Base-by-base conservation (phyloP, 2,797 vertebrate genomes). In the Telmatherina bonti region DNA sequence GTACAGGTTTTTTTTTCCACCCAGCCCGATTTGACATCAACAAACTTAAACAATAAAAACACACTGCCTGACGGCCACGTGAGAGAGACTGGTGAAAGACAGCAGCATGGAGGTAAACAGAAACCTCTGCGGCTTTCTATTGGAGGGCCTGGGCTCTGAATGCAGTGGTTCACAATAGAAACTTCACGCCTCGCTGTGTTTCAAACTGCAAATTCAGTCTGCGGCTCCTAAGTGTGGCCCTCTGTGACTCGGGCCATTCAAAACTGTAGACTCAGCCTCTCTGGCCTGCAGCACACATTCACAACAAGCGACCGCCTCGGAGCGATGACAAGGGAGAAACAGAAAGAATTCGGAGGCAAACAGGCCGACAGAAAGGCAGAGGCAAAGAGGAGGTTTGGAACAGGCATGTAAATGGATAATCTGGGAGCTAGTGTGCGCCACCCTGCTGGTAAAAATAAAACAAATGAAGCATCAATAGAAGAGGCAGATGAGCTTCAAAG, bases 181-280 rank as follows among this genome's bases (percentile, higher is more conserved):
- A 67, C 76, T 89, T 91, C 89, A 92, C 72, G 85, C 90, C 83
- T 91, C 82, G 58, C 79, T 87, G 89, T 77, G 79, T 83, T 90
- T 85, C 71, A 90, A 90, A 88, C 85, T 15, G 52, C 72, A 74
- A 47, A 87, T 85, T 86, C 85, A 73, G 83, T 80, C 76, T 54
- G 66, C 84, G 67, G 81, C 79, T 87, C 75, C 85, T 76, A 61
- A 71, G 74, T 79, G 78, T 84, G 86, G 82, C 79, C 78, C 73
- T 88, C 77, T 81, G 43, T 85, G 74, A 90, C 59, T 78, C 59
- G 59, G 49, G 54, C 70, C 70, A 76, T 78, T 85, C 68, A 89
- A 91, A 92, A 91, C 69, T 85, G 85, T 90, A 70, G 81, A 88
- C 85, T 91, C 93, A 93, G 89, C 90, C 84, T 81, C 73, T 79